Conservation (phyloP, 1,140 invertebrate species). For the Macrobrachium nipponense region DNA sequence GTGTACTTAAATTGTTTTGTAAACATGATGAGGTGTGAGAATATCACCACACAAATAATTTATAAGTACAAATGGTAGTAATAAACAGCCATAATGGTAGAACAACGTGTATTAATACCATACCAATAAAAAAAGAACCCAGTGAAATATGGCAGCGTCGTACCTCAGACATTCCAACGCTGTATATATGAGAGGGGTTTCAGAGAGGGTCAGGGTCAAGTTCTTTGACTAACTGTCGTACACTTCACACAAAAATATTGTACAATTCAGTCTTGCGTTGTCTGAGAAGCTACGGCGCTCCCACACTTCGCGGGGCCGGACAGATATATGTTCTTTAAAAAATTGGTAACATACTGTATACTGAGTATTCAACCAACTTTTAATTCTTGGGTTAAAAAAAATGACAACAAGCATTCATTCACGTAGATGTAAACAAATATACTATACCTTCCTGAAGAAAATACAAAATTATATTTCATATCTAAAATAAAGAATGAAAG, state of each 20-base stretch:
- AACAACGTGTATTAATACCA: constrained; percentile 54
- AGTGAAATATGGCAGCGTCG: constrained; percentile 2
- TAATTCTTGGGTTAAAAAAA: neutral
- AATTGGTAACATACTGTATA: constrained; percentile 31
- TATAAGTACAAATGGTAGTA: constrained; percentile 58
- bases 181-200: neutral
- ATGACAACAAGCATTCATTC: neutral
- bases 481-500: too few relatives aligned
- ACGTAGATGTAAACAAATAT: constrained; percentile 9
- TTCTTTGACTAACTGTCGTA: constrained; percentile 4
- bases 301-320: constrained; percentile 4
- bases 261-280: constrained; percentile 10
- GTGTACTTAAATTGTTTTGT: constrained; percentile 54
- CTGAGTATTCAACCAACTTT: constrained; percentile 33
- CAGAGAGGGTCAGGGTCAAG: neutral
- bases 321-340: constrained; percentile 14
- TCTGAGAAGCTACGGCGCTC: constrained; percentile 3
- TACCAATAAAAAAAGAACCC: constrained; percentile 15
- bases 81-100: constrained; percentile 56
- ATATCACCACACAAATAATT: constrained; percentile 61
- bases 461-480: too few relatives aligned
- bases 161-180: constrained; percentile 35
- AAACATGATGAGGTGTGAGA: constrained; percentile 59
- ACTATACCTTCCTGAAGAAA: neutral
- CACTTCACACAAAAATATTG: neutral